A percentile compares a stretch with the other conserved stretches of the same genome.
Conservation (phyloP, 2,888 invertebrate species). For the Microdon myrmicae region DNA sequence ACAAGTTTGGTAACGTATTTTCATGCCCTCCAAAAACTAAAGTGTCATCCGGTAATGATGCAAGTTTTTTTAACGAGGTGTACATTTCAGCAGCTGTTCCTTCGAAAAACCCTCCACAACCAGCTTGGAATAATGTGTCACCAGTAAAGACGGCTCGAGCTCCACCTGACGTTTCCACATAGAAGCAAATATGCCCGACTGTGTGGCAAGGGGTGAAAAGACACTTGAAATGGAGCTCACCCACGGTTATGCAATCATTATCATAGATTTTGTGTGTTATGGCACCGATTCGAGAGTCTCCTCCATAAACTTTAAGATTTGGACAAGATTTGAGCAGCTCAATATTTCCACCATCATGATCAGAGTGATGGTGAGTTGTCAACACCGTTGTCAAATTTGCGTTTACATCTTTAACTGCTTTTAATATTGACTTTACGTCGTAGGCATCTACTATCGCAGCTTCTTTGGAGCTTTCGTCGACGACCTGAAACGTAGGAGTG, state of each 20-base stretch:
- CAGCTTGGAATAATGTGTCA: slow-evolving; percentile 91
- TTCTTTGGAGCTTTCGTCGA: slow-evolving; percentile 81
- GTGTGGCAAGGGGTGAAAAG: slow-evolving; percentile 95
- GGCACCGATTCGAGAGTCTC: slow-evolving; percentile 80
- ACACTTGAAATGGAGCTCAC: slow-evolving; percentile 78
- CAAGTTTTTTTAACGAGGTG: slow-evolving; percentile 78
- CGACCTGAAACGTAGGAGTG: slow-evolving; percentile 68
- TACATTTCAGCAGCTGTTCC: slow-evolving; percentile 94
- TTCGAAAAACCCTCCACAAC: slow-evolving; percentile 96
- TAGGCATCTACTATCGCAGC: slow-evolving; percentile 92
- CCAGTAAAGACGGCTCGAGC: slow-evolving; percentile 88
- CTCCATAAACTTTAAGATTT: slow-evolving; percentile 73
- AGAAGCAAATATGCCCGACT: slow-evolving; percentile 91
- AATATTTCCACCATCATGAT: slow-evolving; percentile 75
- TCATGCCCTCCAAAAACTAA: slow-evolving; percentile 96
- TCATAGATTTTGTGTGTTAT: slow-evolving; percentile 79
- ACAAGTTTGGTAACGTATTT: slow-evolving; percentile 86
- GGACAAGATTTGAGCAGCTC: slow-evolving; percentile 70
- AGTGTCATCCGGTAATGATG: slow-evolving; percentile 80
- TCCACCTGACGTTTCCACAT: slow-evolving; percentile 71
- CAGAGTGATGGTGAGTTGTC: slow-evolving; percentile 97
- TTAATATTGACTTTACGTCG: slow-evolving; percentile 78
- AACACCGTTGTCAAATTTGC: slow-evolving; percentile 81
- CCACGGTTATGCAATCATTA: slow-evolving; percentile 77
- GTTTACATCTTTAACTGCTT: slow-evolving; percentile 75